Conservation (phyloP, 2,888 invertebrate species). For the Slavum lentiscoides region DNA sequence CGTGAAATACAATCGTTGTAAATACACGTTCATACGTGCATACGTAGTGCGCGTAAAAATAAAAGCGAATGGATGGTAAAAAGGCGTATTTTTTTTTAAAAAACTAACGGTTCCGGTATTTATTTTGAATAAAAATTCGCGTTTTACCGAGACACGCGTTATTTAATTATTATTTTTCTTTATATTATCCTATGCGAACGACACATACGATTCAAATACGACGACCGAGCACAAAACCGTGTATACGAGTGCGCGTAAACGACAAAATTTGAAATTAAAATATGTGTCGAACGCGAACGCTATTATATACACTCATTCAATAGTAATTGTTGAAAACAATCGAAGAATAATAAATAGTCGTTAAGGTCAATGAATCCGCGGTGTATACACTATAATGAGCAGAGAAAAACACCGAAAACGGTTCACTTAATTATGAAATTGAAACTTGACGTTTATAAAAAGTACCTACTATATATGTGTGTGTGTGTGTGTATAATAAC, state of each 20-base stretch:
- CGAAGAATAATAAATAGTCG: neutral
- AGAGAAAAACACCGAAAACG: neutral
- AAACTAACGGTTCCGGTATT: too few relatives aligned
- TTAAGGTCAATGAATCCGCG: neutral
- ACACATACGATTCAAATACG: neutral
- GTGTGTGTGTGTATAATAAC: neutral
- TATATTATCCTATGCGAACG: too few relatives aligned
- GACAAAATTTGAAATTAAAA: neutral
- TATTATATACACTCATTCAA: neutral
- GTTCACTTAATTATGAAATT: too few relatives aligned
- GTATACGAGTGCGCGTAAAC: neutral
- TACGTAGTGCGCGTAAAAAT: too few relatives aligned
- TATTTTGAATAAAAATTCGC: too few relatives aligned
- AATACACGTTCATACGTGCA: too few relatives aligned
- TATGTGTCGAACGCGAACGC: neutral
- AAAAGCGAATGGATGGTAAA: too few relatives aligned
- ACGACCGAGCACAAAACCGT: neutral
- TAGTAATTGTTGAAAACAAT: neutral
- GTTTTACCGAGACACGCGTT: too few relatives aligned
- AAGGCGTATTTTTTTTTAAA: too few relatives aligned
- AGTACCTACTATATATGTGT: neutral
- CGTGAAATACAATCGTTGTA: too few relatives aligned
- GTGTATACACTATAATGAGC: neutral
- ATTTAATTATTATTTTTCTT: too few relatives aligned
- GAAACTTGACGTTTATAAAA: neutral